Evolutionary conservation across 2,113 vertebrate species (phyloP).

Genomic region (Ptilonorhynchus violaceus): DNA sequence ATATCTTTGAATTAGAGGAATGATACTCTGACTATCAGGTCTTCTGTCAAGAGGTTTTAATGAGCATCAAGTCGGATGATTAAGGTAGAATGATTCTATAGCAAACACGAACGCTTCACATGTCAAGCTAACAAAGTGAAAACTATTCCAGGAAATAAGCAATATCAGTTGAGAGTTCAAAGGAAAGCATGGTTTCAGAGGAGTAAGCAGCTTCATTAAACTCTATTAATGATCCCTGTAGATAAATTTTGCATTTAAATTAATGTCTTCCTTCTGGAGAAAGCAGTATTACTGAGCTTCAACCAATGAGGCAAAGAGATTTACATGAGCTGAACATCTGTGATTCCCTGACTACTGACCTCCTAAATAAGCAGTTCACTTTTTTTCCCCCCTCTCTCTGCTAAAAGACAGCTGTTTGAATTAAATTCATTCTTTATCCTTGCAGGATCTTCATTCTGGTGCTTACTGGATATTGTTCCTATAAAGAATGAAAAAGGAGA

Average conservation of each 20-base stretch:
- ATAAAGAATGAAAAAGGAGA: constrained; percentile 99
- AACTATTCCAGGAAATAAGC: not conserved
- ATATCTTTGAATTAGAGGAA: constrained; percentile 31
- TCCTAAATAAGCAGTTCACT: constrained; percentile 30
- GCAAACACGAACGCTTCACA: constrained; percentile 9
- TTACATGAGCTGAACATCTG: constrained; percentile 51
- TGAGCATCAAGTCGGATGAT: not conserved
- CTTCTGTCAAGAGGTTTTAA: constrained; percentile 25
- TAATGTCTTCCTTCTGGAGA: constrained; percentile 39
- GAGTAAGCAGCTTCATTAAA: constrained; percentile 56
- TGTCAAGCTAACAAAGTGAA: not conserved
- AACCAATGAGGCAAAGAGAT: constrained; percentile 37
- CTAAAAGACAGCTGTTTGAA: not conserved
- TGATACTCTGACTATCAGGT: not conserved
- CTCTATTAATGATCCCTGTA: constrained; percentile 37
- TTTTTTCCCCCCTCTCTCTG: accelerated
- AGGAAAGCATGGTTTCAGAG: constrained; percentile 17
- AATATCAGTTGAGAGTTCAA: constrained; percentile 35
- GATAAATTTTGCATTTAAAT: constrained; percentile 63
- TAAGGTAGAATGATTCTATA: not conserved
- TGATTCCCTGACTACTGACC: constrained; percentile 49
- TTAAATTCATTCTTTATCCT: constrained; percentile 42
- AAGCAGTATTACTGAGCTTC: constrained; percentile 37
- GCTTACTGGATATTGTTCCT: constrained; percentile 94
- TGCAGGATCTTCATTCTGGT: constrained; percentile 93